These are phyloP conservation scores for Bombus ignitus DNA, from an alignment of 1,140 invertebrate genomes.

Conservation along the genomic window DNA sequence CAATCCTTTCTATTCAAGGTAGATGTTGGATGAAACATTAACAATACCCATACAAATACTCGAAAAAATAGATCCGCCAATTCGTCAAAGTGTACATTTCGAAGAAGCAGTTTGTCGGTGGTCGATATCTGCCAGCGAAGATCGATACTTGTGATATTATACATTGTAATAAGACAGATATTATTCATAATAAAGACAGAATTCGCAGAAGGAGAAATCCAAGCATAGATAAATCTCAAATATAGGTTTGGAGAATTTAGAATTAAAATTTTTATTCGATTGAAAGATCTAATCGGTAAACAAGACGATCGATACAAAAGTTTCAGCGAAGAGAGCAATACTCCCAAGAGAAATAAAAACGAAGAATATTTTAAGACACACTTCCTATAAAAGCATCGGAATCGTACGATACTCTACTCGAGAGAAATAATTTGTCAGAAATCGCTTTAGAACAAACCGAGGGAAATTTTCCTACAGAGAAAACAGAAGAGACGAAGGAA, in stretches of 20 bases:
- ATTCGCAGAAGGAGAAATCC: not conserved
- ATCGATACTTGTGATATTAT: not conserved
- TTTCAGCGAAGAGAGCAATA: not conserved
- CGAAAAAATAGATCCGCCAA: not conserved
- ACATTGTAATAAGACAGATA: not conserved
- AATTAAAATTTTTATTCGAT: not conserved
- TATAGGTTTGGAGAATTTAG: not conserved
- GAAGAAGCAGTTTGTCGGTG: not conserved
- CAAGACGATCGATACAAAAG: too few species aligned
- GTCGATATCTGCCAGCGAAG: not conserved
- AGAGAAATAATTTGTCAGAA: too few species aligned
- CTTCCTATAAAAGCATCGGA: too few species aligned
- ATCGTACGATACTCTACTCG: too few species aligned
- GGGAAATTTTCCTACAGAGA: too few species aligned
- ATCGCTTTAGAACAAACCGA: too few species aligned
- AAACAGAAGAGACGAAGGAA: too few species aligned
- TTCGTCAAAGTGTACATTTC: not conserved
- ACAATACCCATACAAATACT: conserved; percentile 22
- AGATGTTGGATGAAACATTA: conserved; percentile 43
- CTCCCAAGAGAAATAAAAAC: too few species aligned
- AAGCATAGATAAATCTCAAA: not conserved
- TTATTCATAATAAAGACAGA: not conserved
- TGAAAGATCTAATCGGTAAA: too few species aligned
- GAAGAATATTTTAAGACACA: too few species aligned
- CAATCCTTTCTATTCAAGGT: conserved; percentile 43